Base-by-base conservation (phyloP, 53 echinoderm and acorn worm species). In the Arbacia lixula region DNA sequence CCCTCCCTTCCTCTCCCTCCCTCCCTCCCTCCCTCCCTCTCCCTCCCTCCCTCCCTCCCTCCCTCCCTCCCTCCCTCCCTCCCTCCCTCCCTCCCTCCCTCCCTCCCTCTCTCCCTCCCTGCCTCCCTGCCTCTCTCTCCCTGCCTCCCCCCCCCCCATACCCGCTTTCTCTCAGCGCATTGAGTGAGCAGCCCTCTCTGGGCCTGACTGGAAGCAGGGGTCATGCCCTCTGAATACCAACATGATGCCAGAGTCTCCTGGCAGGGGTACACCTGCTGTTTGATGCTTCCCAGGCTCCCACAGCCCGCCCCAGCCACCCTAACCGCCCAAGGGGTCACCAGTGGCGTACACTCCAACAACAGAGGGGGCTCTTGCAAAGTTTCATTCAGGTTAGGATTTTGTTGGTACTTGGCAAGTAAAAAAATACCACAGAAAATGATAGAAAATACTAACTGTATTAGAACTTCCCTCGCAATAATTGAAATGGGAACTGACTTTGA, bases 171-270 rank as follows among this genome's bases (percentile, higher is more conserved):
- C n/a, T n/a, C n/a, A n/a, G n/a, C n/a, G n/a, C n/a, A n/a, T n/a
- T n/a, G n/a, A n/a, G n/a, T n/a, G n/a, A n/a, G n/a, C n/a, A 74
- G 31, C 20, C 49, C 52, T 69, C 46, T 69, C 9, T 39, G 11
- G 38, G 26, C 64, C 42, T 63, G 42, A 81, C 82, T 63, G 49
- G 82, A 81, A 81, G 64, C 82, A 5, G 37, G 50, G 82, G 31
- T 81, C 82, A 51, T 52, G 82, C 62, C 82, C 82, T 19, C 51
- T 62, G 82, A 81, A 81, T 81, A 26, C 82, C 82, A 21, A 46
- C 82, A 81, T 81, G 82, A 81, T 49, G 64, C 64, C 27, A 25
- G 40, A 19, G 31, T 63, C 63, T 63, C 62, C 40, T 17, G 0
- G 24, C 32, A 40, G 43, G 32, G 26, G 62, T 81, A 62, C 82